Evolutionary conservation across 2,113 vertebrate genomes (phyloP), one percentile per base, ranked within the genome.

Genomic region (Pseudolaguvia tuberculata): DNA sequence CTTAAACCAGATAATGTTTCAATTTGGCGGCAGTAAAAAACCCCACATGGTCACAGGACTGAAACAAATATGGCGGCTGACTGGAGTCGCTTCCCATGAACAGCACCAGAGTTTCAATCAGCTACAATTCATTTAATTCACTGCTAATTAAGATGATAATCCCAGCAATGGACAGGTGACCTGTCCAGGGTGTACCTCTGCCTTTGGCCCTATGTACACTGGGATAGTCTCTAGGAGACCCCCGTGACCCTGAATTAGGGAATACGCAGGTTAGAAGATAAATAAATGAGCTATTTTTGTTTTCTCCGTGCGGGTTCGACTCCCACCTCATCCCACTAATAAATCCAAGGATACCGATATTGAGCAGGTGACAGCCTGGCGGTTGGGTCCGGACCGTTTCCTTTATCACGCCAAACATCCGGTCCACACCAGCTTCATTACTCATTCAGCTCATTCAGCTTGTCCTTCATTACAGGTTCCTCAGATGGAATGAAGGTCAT

Each of bases 281-380:
- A 31, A 47, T 76, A 50, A 77, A 50, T 78, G 53, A 1, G 2
- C 48, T 48, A 27, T 66, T 61, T 42, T 71, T 77, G 18, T 66
- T 61, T 42, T 71, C 74, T 71, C n/a, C 48, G 13, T n/a, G 27
- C 52, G 47, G n/a, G 15, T 70, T 66, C 59, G 18, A 48, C 71
- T 27, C 29, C 39, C 21, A 39, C 18, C n/a, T n/a, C n/a, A n/a
- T n/a, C n/a, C 35, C 5, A 39, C 63, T 73, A 70, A 74, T 80
- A 61, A 77, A 72, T 58, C 57, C 11, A 66, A 74, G 58, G 76
- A 70, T 53, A 48, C 23, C n/a, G 23, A 14, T 70, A 63, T 74
- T 68, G 66, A 59, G 42, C 48, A 35, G 17, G 50, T 52, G 62
- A 42, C 42, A 53, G 31, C 3, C 20, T 29, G 7, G 17, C 75